These are phyloP conservation scores for Athripsodes cinereus DNA, from an alignment of 2,888 invertebrate genomes.

Conservation along the genomic window DNA sequence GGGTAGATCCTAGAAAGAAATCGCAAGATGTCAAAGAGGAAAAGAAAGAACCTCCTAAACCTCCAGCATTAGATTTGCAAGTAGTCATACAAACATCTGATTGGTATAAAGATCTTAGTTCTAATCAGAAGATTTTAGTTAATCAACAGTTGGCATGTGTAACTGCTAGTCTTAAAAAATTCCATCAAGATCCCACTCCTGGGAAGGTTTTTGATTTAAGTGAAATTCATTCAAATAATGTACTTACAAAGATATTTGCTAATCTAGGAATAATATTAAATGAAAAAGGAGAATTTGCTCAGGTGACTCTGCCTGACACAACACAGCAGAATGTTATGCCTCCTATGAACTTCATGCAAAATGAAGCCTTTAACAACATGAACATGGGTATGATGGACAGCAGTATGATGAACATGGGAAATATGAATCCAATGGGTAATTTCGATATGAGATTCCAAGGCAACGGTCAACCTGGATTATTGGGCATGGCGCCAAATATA, in stretches of 20 bases:
- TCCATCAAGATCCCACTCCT: slow-evolving; percentile 51
- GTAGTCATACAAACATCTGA: slow-evolving; percentile 59
- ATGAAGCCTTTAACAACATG: slow-evolving; percentile 28
- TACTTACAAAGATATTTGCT: slow-evolving; percentile 54
- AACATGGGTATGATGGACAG: slow-evolving; percentile 29
- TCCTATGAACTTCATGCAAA: slow-evolving; percentile 41
- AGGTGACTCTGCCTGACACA: slow-evolving; percentile 46
- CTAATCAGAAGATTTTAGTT: slow-evolving; percentile 64
- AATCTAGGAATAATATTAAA: slow-evolving; percentile 56
- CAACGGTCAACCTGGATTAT: slow-evolving; percentile 50
- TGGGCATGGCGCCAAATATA: slow-evolving; percentile 53
- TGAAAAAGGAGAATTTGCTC: slow-evolving; percentile 52
- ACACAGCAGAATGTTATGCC: slow-evolving; percentile 39
- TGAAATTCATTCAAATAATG: slow-evolving; percentile 46
- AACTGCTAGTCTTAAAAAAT: slow-evolving; percentile 55
- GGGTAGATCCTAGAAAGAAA: slow-evolving; percentile 46
- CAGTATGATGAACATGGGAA: slow-evolving; percentile 31
- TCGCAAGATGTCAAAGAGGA: slow-evolving; percentile 36
- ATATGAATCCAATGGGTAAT: slow-evolving; percentile 16
- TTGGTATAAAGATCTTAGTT: slow-evolving; percentile 66
- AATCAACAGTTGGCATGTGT: slow-evolving; percentile 62
- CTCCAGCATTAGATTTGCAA: slow-evolving; percentile 50
- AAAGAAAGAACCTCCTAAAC: slow-evolving; percentile 30
- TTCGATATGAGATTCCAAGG: slow-evolving; percentile 43
- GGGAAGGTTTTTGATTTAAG: slow-evolving; percentile 52